These are phyloP conservation scores for Elymnias hypermnestra DNA, from an alignment of 1,140 invertebrate genomes.

Conservation along the genomic window DNA sequence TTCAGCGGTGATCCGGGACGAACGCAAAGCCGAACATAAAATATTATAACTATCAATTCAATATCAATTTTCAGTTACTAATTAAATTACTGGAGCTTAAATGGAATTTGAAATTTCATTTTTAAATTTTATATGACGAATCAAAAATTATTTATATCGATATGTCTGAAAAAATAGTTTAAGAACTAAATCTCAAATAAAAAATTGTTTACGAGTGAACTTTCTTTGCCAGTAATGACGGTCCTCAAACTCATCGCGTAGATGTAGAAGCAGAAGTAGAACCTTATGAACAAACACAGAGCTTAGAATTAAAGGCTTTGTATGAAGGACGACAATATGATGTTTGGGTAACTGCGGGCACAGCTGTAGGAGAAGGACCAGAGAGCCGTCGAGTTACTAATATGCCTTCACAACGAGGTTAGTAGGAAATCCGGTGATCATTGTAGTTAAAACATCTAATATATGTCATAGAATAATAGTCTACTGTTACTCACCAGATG, in stretches of 20 bases:
- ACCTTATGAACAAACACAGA: constrained; percentile 51
- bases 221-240: constrained; percentile 42
- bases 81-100: too few relatives aligned
- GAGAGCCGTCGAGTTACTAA: constrained; percentile 58
- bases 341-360: constrained; percentile 91
- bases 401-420: constrained; percentile 65
- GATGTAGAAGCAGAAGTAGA: constrained; percentile 42
- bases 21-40: too few relatives aligned
- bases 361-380: constrained; percentile 86
- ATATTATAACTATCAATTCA: too few relatives aligned
- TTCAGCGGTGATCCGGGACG: too few relatives aligned
- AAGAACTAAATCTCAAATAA: background rate
- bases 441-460: too few relatives aligned
- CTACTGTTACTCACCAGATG: too few relatives aligned
- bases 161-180: background rate
- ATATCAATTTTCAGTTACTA: too few relatives aligned
- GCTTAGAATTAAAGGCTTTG: constrained; percentile 79
- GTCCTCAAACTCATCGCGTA: constrained; percentile 51
- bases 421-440: too few relatives aligned
- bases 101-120: too few relatives aligned
- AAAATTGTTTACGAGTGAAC: background rate
- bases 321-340: constrained; percentile 85
- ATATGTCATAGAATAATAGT: too few relatives aligned
- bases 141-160: too few relatives aligned
- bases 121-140: too few relatives aligned